phyloP scores from a whole-genome alignment of 2,797 vertebrate species.

The Aythya fuligula region DNA sequence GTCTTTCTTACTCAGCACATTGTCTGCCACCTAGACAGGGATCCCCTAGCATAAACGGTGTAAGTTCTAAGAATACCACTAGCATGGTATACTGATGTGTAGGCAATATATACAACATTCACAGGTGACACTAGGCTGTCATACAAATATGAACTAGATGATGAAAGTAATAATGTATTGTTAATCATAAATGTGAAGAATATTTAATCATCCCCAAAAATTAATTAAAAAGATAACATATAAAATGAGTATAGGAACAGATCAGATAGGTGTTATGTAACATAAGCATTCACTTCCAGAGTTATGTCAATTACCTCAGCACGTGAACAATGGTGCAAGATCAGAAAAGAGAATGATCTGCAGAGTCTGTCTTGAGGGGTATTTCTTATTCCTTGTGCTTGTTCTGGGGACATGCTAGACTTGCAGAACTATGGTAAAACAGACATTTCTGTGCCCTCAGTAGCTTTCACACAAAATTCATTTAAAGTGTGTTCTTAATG shows the following conservation, averaged over 20 bases:
- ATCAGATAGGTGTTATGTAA: neutral
- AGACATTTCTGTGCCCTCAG: neutral
- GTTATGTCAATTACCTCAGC: neutral
- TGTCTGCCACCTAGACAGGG: neutral
- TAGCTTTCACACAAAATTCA: neutral
- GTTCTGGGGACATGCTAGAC: neutral
- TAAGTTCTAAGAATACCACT: neutral
- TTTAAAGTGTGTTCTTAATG: neutral
- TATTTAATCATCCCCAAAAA: neutral
- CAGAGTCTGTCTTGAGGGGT: neutral
- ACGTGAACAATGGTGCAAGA: rapidly evolving
- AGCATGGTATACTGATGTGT: no score
- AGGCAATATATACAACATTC: rapidly evolving
- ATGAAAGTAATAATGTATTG: neutral
- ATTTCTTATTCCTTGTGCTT: neutral
- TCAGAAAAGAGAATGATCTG: neutral
- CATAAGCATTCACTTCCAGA: neutral
- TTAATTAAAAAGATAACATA: neutral
- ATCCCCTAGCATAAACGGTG: neutral
- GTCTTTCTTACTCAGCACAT: no score
- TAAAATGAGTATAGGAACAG: neutral
- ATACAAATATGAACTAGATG: neutral
- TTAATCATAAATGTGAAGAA: neutral
- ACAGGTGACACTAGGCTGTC: neutral
- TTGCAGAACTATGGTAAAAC: neutral